These are phyloP conservation scores for rat (Rattus norvegicus) DNA, from an alignment of 2,113 vertebrate species.

Conservation along the genomic window GRCr8 NC_086021.1:103694501-103695000, in stretches of 20 bases:
- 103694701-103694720: not conserved
- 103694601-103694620: not conserved
- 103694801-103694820: not conserved
- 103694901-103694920: not conserved
- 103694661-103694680: not conserved
- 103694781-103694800: not conserved
- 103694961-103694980: not conserved
- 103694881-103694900: not conserved
- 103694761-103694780: not conserved
- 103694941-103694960: not conserved
- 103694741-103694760: not conserved
- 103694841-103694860: not conserved
- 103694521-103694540: not conserved
- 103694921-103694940: not conserved
- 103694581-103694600: not conserved
- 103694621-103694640: not conserved
- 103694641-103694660: not conserved
- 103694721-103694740: not conserved
- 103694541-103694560: not conserved
- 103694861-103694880: not conserved
- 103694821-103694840: not conserved
- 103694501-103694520: not conserved
- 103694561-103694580: fast-evolving
- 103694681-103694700: not conserved
- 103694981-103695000: not conserved